phyloP scores from a whole-genome alignment of 1,140 invertebrate species.

The Trigoniulus corallinus region DNA sequence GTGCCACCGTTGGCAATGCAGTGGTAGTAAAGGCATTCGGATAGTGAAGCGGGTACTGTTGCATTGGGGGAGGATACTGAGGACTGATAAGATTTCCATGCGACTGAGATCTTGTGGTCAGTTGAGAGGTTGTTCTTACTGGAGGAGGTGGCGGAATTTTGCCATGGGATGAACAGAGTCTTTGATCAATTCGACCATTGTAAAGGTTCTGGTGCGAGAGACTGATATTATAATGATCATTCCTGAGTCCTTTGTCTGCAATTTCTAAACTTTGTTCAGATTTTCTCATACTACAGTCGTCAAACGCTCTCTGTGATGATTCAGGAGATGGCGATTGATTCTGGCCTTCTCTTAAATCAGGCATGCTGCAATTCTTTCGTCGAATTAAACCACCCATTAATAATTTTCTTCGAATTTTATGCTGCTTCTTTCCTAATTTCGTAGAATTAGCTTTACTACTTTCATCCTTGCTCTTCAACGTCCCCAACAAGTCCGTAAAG shows the following conservation, averaged over 20 bases:
- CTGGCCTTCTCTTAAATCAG: conserved; percentile 59
- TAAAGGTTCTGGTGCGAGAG: neutral
- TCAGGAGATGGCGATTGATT: neutral
- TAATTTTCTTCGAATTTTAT: conserved; percentile 70
- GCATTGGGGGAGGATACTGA: neutral
- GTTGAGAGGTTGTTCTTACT: conserved; percentile 64
- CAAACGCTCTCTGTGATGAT: conserved; percentile 4
- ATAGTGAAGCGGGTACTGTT: neutral
- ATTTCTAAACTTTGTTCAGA: neutral
- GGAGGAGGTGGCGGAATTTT: conserved; percentile 75
- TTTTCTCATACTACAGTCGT: conserved; percentile 10
- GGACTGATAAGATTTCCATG: neutral
- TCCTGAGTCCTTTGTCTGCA: neutral
- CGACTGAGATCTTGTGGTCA: conserved; percentile 32
- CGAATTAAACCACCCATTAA: conserved; percentile 75
- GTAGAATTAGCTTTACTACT: conserved; percentile 9
- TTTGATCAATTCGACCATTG: conserved; percentile 37
- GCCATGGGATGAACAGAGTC: conserved; percentile 41
- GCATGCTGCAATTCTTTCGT: conserved; percentile 77
- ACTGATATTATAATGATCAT: no score
- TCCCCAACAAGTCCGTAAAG: neutral
- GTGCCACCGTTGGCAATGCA: neutral
- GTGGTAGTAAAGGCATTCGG: neutral
- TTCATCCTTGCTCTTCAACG: conserved; percentile 39
- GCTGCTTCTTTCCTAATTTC: conserved; percentile 59